A percentile compares a stretch with the other conserved stretches of the same genome.
phyloP scores from a whole-genome alignment of 2,888 invertebrate species.

The Himalopsyche japonica region DNA sequence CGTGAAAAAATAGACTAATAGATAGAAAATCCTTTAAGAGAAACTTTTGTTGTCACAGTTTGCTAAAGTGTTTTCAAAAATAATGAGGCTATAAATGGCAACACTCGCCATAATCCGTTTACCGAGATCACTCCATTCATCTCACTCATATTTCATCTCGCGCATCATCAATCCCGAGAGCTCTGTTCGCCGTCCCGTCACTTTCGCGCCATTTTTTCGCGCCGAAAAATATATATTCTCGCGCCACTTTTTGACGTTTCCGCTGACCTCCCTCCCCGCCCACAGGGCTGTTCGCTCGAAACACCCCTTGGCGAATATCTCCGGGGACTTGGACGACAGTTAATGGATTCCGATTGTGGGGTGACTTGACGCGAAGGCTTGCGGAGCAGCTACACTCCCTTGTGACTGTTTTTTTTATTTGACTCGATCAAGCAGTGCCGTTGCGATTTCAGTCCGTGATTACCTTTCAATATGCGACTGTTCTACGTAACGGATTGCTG shows the following conservation, averaged over 20 bases:
- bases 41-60: too few species aligned
- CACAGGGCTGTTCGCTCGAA: background rate
- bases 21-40: too few species aligned
- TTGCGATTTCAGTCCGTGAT: background rate
- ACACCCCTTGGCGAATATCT: background rate
- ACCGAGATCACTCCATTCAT: slow-evolving; percentile 27
- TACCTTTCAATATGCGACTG: background rate
- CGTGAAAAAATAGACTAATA: too few species aligned
- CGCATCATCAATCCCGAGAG: slow-evolving; percentile 14
- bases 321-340: slow-evolving; percentile 5
- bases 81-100: background rate
- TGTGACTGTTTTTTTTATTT: slow-evolving; percentile 6
- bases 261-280: slow-evolving; percentile 6
- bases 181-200: background rate
- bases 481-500: background rate
- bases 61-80: background rate
- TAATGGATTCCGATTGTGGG: slow-evolving; percentile 14
- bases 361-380: slow-evolving; percentile 6
- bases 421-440: background rate
- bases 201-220: slow-evolving; percentile 1
- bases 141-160: slow-evolving; percentile 23
- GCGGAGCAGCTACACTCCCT: slow-evolving; percentile 2
- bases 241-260: slow-evolving; percentile 11
- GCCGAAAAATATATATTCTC: slow-evolving; percentile 7
- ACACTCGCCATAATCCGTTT: slow-evolving; percentile 13